Percentiles rank a stretch among this genome's conserved stretches.
Conservation (phyloP, 23 tunicate genomes). For the Ciona savignyi region DNA sequence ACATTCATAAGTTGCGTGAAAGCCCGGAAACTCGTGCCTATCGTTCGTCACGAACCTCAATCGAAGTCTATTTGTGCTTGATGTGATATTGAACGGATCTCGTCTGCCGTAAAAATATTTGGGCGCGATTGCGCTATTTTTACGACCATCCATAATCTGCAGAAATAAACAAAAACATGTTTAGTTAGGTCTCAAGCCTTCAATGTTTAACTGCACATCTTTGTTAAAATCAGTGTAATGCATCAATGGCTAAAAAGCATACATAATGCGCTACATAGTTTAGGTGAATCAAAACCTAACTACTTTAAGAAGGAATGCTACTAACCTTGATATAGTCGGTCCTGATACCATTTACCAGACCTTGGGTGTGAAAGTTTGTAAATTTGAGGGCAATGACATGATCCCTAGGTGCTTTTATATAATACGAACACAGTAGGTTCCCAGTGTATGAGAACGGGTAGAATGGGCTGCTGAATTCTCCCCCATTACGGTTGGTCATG, state of each 20-base stretch:
- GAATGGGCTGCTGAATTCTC: too few relatives aligned
- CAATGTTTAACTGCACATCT: too few relatives aligned
- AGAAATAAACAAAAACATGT: too few relatives aligned
- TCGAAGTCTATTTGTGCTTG: conserved; percentile 8
- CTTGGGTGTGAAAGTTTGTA: not conserved
- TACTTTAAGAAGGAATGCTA: too few relatives aligned
- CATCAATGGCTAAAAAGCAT: too few relatives aligned
- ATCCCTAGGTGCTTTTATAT: not conserved
- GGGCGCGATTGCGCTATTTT: not conserved
- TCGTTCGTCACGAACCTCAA: not conserved
- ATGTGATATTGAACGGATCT: conserved; percentile 3
- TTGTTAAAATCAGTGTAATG: too few relatives aligned
- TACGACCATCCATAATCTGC: conserved; percentile 7
- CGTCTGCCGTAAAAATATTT: conserved; percentile 1
- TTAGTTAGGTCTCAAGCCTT: too few relatives aligned
- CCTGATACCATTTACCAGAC: not conserved
- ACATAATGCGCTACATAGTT: too few relatives aligned
- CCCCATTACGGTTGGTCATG: too few relatives aligned
- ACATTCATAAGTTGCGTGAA: conserved; percentile 6
- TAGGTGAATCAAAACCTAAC: too few relatives aligned
- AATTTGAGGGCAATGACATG: not conserved
- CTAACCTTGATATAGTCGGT: not conserved
- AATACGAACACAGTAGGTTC: not conserved
- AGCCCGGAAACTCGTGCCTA: not conserved
- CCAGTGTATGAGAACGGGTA: not conserved